Evolutionary conservation across 2,113 vertebrate species (phyloP), one percentile per base, ranked within the genome.

Genomic region (Madoqua kirkii): DNA sequence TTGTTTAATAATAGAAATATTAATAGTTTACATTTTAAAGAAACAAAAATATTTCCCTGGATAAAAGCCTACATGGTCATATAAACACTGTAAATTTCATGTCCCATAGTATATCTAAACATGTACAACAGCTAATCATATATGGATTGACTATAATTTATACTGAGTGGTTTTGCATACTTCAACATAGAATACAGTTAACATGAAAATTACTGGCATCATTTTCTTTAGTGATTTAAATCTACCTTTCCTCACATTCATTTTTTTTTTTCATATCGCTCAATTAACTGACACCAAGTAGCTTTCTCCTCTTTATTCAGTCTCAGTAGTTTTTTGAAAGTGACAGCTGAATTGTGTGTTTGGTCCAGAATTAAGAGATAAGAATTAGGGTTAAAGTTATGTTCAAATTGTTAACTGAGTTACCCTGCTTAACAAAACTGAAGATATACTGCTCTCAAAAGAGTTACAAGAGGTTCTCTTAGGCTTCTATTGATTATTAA

Each of bases 1-100:
- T 71, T 64, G n/a, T 86, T 93, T 94, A 95, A 93, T 57, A 52
- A 96, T 43, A 96, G 60, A 76, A 76, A 76, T 76, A 43, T 85
- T 74, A 96, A 43, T 6, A 92, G 87, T 79, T 97, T 62, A 40
- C 27, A 54, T 67, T 92, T 94, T 79, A 97, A 74, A 95, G 43
- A 52, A 95, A 93, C 52, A 40, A 10, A 62, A 88, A 67, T 8
- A 93, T 88, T 90, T 90, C 84, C 55, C 40, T 93, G 45, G 13
- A 92, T 84, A 89, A 59, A 97, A 95, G 36, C 0, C 67, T 96
- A 60, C 48, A 97, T 79, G 3, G 57, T 14, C 94, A 84, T 31
- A 60, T 5, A 59, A 31, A 52, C 62, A 87, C 36, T 25, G n/a
- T 1, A 3, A 96, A 91, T 87, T 84, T 93, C 17, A 67, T 15